Base-by-base conservation (phyloP, 2,888 invertebrate species). In the Dyspetes luteomarginatus region DNA sequence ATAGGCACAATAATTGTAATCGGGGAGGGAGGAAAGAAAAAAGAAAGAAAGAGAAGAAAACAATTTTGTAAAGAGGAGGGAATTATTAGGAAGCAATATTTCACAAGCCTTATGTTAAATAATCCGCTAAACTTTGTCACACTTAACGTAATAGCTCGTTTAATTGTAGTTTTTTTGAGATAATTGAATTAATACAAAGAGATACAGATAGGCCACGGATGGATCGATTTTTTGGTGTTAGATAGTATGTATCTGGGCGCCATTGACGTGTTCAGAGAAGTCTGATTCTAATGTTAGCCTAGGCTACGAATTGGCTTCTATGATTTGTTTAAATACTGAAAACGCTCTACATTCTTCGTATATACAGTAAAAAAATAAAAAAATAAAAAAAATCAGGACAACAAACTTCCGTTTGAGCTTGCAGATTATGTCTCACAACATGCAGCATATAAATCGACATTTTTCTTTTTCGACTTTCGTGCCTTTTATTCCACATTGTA, bases 231-330 rank as follows among this genome's bases (percentile, higher is more conserved):
- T 90, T 89, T 87, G 85, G 88, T 89, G 89, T 91, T 92, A 93
- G 93, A 91, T 93, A 93, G 92, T 91, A 93, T 93, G 93, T 93
- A 93, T 92, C 92, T 93, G 91, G 93, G 93, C 85, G 93, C 93
- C 85, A 93, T 93, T 89, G 93, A 93, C 90, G 92, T 93, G 85
- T 93, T 93, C 91, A 93, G 93, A 93, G 93, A 93, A 90, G 83
- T 85, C 85, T 67, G 17, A 82, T 84, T 78, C 15, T 64, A 84
- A 84, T 83, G 68, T 84, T 84, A 82, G 82, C 83, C 83, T 90
- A 90, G 90, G 88, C 85, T 85, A 87, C 84, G 26, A 84, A 89
- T 89, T 86, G 87, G 88, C 86, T 88, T 87, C 82, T 83, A 81
- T 85, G 80, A 83, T 85, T 88, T 86, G 64, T 74, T 83, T 84